Conservation (phyloP, 2,888 invertebrate genomes). For the Coenonympha glycerion region DNA sequence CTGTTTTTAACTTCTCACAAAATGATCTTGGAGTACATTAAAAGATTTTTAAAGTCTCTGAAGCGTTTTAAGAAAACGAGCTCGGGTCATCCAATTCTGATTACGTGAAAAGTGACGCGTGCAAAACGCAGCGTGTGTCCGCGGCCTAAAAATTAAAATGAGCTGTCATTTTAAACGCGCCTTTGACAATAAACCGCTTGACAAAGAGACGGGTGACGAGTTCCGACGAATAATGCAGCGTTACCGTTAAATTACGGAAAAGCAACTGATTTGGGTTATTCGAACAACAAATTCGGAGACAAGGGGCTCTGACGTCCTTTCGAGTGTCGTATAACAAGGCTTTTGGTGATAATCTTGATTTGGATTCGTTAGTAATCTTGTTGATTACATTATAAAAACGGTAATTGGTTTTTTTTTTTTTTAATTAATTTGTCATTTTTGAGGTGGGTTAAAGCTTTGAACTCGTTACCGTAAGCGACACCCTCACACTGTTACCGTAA, state of each 20-base stretch:
- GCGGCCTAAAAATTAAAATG: slow-evolving; percentile 7
- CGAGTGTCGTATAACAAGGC: background rate
- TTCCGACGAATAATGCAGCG: background rate
- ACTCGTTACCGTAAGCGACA: too few species aligned
- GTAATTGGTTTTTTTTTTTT: too few species aligned
- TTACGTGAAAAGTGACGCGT: too few species aligned
- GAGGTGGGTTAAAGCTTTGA: too few species aligned
- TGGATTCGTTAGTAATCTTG: background rate
- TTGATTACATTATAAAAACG: background rate
- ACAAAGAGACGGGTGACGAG: background rate
- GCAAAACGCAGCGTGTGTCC: too few species aligned
- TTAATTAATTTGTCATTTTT: too few species aligned
- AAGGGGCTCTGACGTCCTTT: background rate
- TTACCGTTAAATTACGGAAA: slow-evolving; percentile 9
- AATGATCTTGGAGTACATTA: too few species aligned
- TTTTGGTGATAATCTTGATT: background rate
- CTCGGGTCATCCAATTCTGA: too few species aligned
- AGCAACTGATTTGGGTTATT: slow-evolving; percentile 1
- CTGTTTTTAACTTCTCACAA: too few species aligned
- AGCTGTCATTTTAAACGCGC: slow-evolving; percentile 5
- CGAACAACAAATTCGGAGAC: slow-evolving; percentile 3
- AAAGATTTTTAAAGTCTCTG: too few species aligned
- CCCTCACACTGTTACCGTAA: too few species aligned
- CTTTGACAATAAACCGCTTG: slow-evolving; percentile 2
- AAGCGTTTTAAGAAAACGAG: too few species aligned